Base-by-base conservation (phyloP, 1,140 invertebrate genomes). In the Zaprionus davidi region DNA sequence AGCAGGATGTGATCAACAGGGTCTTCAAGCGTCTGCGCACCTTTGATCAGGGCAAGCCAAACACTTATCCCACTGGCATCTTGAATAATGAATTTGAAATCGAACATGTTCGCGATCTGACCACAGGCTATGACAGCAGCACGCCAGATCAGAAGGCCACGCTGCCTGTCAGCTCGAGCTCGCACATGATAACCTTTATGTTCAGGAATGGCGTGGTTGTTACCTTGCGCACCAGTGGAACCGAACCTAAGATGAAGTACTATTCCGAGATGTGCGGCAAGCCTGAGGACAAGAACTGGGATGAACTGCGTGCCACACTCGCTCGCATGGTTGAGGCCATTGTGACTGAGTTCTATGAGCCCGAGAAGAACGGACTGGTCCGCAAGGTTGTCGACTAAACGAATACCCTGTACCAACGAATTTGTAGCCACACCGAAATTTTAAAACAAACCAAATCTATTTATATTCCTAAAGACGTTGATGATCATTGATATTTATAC, bases 181-280 rank as follows among this genome's bases (percentile, higher is more conserved):
- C 85, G 71, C 97, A 99, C 93, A 99, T 99, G 99, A 96, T 99
- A n/a, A 99, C 98, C 2, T 99, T 99, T 92, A 95, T 95, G 15
- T 99, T 99, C 93, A 94, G 95, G 56, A 98, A 98, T 93, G 98
- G 97, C 3, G 95, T 97, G 73, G 95, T 97, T 9, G 94, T 96
- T 0, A 99, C 98, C 0, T 93, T 99, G 9, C 95, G 99, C 76
- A 99, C 98, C 0, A 99, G 98, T 94, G 99, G 99, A 20, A 99
- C 99, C 0, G 99, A 99, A 93, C 99, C 99, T 17, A 99, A 99
- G 94, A 95, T 99, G 67, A 99, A 99, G 94, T 99, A 99, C 93
- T 99, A 99, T 93, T 97, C 97, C 1, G 99, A 99, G 93, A 94
- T 98, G 51, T 96, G 96, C 80, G 96, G 96, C 78, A 91, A 94